Percentiles rank a stretch among this genome's conserved stretches.
Evolutionary conservation across 2,797 vertebrate genomes (phyloP).

Genomic region (Cirrhinus mrigala): DNA sequence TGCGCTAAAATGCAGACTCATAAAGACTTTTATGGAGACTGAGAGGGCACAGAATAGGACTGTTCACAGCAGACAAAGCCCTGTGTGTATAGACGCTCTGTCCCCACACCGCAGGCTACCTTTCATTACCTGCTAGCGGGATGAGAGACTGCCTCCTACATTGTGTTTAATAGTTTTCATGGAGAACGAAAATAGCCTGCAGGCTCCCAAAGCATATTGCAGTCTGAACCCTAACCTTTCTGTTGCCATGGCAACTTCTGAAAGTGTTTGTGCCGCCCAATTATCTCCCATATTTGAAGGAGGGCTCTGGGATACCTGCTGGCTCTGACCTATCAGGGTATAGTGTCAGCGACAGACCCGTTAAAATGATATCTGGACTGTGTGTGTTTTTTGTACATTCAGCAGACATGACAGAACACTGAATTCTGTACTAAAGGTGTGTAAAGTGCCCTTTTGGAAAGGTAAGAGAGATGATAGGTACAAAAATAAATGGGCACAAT

Average conservation of each 20-base stretch:
- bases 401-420: conserved; percentile 23
- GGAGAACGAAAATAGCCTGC: conserved; percentile 64
- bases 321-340: conserved; percentile 58
- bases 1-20: conserved; percentile 39
- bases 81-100: conserved; percentile 32
- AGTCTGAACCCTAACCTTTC: conserved; percentile 66
- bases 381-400: conserved; percentile 51
- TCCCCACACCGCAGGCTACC: conserved; percentile 50
- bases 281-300: conserved; percentile 63
- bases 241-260: conserved; percentile 68
- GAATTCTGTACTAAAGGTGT: conserved; percentile 18
- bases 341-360: conserved; percentile 44
- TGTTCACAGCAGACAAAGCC: conserved; percentile 24
- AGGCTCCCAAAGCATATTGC: conserved; percentile 62
- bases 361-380: conserved; percentile 39
- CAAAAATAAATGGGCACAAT: conserved; percentile 20
- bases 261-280: conserved; percentile 61
- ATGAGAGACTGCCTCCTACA: conserved; percentile 59
- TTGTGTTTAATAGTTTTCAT: conserved; percentile 67
- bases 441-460: conserved; percentile 15
- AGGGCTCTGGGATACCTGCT: conserved; percentile 56
- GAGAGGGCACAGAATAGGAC: conserved; percentile 20
- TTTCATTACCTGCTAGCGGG: conserved; percentile 59
- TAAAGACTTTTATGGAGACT: conserved; percentile 45
- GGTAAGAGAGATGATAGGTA: conserved; percentile 40